Evolutionary conservation across 2,113 vertebrate genomes (phyloP).

Genomic region (Notothenia rossii): DNA sequence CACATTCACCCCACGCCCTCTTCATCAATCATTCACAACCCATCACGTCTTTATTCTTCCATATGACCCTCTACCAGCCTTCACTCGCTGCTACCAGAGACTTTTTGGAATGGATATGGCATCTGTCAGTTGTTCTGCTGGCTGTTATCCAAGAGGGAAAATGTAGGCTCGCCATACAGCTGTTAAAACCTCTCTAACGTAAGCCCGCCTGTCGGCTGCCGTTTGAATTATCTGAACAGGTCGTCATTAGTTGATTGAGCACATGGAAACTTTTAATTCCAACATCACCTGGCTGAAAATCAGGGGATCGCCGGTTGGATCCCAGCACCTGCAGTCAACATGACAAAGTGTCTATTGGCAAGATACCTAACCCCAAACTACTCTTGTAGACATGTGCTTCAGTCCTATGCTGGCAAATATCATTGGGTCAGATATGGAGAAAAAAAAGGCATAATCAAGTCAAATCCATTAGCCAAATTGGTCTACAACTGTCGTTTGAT

Average conservation of each 20-base stretch:
- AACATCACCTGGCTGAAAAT: not conserved
- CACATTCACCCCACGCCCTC: conserved; percentile 46
- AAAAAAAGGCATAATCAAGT: no score
- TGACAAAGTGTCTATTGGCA: no score
- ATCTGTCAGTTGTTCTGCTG: conserved; percentile 36
- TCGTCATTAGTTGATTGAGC: not conserved
- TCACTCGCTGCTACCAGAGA: not conserved
- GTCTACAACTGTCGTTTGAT: no score
- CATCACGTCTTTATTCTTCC: not conserved
- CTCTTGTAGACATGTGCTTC: no score
- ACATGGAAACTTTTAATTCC: conserved; percentile 26
- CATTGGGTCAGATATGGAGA: no score
- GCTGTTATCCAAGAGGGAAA: conserved; percentile 43
- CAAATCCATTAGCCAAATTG: no score
- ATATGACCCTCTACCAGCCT: not conserved
- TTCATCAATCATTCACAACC: conserved; percentile 42
- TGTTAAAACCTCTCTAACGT: conserved; percentile 25
- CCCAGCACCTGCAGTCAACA: no score
- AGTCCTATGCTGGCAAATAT: no score
- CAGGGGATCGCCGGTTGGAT: no score
- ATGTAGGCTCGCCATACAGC: conserved; percentile 30
- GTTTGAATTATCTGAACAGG: not conserved
- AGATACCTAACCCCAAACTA: no score
- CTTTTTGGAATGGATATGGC: not conserved
- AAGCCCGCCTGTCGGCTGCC: not conserved